Evolutionary conservation across 2,113 vertebrate species (phyloP).

Genomic region (Corvus cornix): DNA sequence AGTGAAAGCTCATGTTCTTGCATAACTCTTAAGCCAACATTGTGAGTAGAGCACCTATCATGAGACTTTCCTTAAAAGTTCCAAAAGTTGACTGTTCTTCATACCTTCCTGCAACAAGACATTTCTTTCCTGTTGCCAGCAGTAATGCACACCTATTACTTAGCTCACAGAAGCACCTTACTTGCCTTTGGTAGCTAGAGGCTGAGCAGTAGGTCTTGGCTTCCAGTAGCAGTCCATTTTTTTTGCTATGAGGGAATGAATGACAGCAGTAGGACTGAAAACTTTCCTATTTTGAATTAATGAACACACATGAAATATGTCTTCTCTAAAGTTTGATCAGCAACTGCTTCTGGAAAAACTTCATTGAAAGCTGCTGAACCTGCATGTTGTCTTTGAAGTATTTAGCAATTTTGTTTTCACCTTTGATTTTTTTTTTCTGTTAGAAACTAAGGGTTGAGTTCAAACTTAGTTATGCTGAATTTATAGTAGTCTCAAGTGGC

Average conservation of each 20-base stretch:
- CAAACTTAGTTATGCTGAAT: background rate
- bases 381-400: background rate
- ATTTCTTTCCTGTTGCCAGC: background rate
- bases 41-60: background rate
- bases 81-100: background rate
- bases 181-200: background rate
- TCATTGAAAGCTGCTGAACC: background rate
- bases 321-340: background rate
- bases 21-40: background rate
- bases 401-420: slow-evolving; percentile 20
- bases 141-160: background rate
- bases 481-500: background rate
- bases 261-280: background rate
- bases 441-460: background rate
- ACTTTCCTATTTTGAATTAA: background rate
- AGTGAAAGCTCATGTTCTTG: background rate
- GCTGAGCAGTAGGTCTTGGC: background rate
- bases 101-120: background rate
- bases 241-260: background rate
- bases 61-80: background rate
- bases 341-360: background rate
- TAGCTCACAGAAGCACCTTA: background rate
- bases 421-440: background rate
- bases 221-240: background rate
- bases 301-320: background rate